phyloP scores from a whole-genome alignment of 2,797 vertebrate species.

The Echiichthys vipera region DNA sequence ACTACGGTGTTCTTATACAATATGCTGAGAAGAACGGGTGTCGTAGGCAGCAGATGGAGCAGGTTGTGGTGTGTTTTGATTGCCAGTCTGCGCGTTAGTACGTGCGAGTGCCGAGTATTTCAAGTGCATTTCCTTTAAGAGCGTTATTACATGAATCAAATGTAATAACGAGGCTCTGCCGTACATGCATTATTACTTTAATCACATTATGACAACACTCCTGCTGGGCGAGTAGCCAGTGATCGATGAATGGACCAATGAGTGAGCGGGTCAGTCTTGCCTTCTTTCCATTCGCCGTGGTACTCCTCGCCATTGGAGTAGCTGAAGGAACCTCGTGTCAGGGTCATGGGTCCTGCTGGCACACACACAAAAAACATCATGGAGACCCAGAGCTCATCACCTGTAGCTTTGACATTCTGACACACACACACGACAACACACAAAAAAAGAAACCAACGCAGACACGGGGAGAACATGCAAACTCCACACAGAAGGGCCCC shows the following conservation, averaged over 20 bases:
- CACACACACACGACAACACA: not conserved
- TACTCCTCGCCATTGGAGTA: conserved; percentile 96
- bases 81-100: too few relatives aligned
- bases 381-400: not conserved
- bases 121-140: not conserved
- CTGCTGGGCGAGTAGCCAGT: not conserved
- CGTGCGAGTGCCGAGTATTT: too few relatives aligned
- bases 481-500: too few relatives aligned
- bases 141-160: conserved; percentile 21
- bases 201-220: conserved; percentile 11
- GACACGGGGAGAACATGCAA: too few relatives aligned
- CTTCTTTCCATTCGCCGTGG: conserved; percentile 96
- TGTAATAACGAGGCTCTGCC: not conserved
- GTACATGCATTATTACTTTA: not conserved
- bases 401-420: conserved; percentile 5
- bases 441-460: too few relatives aligned
- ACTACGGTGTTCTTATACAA: too few relatives aligned
- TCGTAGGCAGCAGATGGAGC: too few relatives aligned
- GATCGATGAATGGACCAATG: conserved; percentile 23
- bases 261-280: conserved; percentile 64
- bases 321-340: conserved; percentile 95
- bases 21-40: too few relatives aligned
- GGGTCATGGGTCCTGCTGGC: conserved; percentile 87
- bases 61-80: too few relatives aligned
- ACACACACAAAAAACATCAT: conserved; percentile 35